phyloP scores from a whole-genome alignment of 2,797 vertebrate species.

The Amniataba percoides region DNA sequence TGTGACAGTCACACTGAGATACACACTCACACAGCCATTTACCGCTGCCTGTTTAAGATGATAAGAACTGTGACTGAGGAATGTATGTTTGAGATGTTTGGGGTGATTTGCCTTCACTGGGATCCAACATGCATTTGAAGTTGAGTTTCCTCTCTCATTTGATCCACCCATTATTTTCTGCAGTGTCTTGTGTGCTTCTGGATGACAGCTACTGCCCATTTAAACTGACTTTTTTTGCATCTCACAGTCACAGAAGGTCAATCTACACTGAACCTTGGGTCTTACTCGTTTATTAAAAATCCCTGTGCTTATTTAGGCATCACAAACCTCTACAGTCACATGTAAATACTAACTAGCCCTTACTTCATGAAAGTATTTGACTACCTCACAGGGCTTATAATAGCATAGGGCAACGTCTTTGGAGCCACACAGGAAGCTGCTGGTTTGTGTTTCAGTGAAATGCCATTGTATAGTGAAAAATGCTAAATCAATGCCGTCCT shows the following conservation, averaged over 20 bases:
- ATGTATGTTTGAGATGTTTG: constrained; percentile 34
- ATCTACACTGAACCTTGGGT: background rate
- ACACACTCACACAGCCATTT: background rate
- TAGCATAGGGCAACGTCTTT: background rate
- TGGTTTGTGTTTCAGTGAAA: constrained; percentile 1
- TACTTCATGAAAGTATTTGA: background rate
- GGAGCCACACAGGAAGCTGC: background rate
- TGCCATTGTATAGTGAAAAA: background rate
- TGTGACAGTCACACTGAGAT: background rate
- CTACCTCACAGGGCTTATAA: background rate
- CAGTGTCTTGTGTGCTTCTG: constrained; percentile 15
- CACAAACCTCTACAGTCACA: background rate
- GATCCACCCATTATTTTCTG: constrained; percentile 52
- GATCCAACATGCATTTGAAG: constrained; percentile 33
- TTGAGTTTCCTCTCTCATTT: constrained; percentile 37
- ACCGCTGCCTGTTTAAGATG: background rate
- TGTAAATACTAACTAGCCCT: background rate
- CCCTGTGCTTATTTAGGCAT: background rate
- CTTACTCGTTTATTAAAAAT: constrained; percentile 7
- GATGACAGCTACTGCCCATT: constrained; percentile 25
- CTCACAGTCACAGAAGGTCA: constrained; percentile 22
- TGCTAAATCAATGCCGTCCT: background rate
- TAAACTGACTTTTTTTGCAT: constrained; percentile 27
- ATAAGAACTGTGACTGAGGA: constrained; percentile 6
- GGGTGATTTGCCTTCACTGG: constrained; percentile 18